A percentile compares a stretch with the other conserved stretches of the same genome.
These are phyloP conservation scores for Alviniconcha marisindica DNA, from an alignment of 1,140 invertebrate genomes.

Conservation along the genomic window DNA sequence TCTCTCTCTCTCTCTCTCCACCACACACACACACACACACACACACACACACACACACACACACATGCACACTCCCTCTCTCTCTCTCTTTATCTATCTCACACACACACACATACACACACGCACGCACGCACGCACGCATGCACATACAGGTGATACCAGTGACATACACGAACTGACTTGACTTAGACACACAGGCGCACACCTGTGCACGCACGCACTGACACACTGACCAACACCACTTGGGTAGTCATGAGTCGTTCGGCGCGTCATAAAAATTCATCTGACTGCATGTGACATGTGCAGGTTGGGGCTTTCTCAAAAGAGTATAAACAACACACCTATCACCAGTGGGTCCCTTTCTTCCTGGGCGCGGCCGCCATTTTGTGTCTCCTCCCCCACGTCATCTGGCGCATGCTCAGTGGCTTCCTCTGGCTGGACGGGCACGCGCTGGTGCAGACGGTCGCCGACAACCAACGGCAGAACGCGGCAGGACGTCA, in stretches of 20 bases:
- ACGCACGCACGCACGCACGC: background rate
- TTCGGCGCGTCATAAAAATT: too few species aligned
- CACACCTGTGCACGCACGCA: background rate
- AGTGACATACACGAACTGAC: background rate
- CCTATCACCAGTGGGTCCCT: conserved; percentile 31
- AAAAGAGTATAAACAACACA: too few species aligned
- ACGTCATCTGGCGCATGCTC: conserved; percentile 26
- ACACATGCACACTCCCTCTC: background rate
- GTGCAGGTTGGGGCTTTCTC: too few species aligned
- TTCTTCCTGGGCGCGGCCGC: conserved; percentile 4
- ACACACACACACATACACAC: conserved; percentile 5
- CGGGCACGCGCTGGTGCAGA: conserved; percentile 6
- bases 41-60: conserved; percentile 8
- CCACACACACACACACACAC: background rate
- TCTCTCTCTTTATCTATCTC: background rate
- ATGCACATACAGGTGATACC: background rate
- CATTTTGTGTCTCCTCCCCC: conserved; percentile 23
- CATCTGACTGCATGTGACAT: too few species aligned
- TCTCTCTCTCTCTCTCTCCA: too few species aligned
- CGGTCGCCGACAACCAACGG: conserved; percentile 28
- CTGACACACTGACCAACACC: too few species aligned
- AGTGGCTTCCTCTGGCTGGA: conserved; percentile 32
- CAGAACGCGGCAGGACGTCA: conserved; percentile 1
- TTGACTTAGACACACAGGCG: background rate
- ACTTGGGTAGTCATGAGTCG: too few species aligned